phyloP scores from a whole-genome alignment of 2,888 invertebrate species.

The Macrophya alboannulata region DNA sequence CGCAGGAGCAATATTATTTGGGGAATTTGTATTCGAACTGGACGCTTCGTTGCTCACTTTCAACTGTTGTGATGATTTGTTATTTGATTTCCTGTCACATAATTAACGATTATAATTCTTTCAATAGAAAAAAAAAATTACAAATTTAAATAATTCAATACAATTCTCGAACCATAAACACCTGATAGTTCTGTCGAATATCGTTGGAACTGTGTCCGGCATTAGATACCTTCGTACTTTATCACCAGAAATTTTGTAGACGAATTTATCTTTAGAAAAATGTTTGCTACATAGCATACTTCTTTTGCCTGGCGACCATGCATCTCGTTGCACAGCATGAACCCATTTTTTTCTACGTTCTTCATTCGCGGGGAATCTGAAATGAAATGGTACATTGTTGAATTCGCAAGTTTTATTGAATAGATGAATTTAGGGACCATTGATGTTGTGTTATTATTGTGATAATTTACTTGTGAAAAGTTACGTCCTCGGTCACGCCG shows the following conservation, averaged over 20 bases:
- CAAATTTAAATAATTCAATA: background rate
- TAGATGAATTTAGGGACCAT: background rate
- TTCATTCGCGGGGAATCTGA: slow-evolving; percentile 38
- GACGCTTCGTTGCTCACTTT: background rate
- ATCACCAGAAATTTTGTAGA: slow-evolving; percentile 10
- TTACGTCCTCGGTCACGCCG: slow-evolving; percentile 24
- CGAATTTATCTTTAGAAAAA: slow-evolving; percentile 31
- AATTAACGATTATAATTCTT: background rate
- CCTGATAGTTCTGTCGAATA: slow-evolving; percentile 25
- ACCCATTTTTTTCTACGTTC: slow-evolving; percentile 39
- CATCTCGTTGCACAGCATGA: background rate
- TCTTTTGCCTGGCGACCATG: background rate
- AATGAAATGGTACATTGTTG: background rate
- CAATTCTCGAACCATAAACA: background rate
- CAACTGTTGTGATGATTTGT: background rate
- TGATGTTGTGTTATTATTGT: background rate
- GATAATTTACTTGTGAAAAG: slow-evolving; percentile 40
- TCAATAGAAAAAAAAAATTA: background rate
- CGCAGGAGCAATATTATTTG: background rate
- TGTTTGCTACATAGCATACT: slow-evolving; percentile 32
- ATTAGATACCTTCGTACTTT: slow-evolving; percentile 27
- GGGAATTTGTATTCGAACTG: background rate
- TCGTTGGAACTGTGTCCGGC: slow-evolving; percentile 27
- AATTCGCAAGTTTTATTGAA: background rate
- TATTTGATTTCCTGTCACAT: background rate